Base-by-base conservation (phyloP, 2,797 vertebrate genomes). In the Dermochelys coriacea region DNA sequence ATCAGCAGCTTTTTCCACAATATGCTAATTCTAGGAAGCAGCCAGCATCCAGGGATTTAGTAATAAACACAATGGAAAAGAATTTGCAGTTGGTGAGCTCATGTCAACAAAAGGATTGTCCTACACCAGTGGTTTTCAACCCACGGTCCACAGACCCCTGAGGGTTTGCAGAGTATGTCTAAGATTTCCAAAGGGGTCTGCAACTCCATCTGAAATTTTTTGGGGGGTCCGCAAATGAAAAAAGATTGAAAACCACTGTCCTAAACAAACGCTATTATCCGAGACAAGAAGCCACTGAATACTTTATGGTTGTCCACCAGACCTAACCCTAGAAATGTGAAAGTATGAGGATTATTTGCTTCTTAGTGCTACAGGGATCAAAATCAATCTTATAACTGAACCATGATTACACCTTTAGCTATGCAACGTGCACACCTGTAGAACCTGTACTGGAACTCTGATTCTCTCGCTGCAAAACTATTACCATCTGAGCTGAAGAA, bases 11-110 rank as follows among this genome's bases (percentile, higher is more conserved):
- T 97, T 96, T 90, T 93, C 89, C 68, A 82, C 95, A 95, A 96
- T 96, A 97, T 97, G 96, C 91, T 97, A 96, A 77, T 95, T 95
- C 94, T 88, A 95, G 90, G 80, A 97, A 92, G 95, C 96, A 96
- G 96, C 93, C 95, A 95, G 94, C 95, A 93, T 94, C 91, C 81
- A 96, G 25, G 71, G 80, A 95, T 95, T 93, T 95, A 85, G 88
- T 97, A 89, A 95, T 91, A 95, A 91, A 91, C 93, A 87, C 51
- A 96, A 80, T 5, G 51, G 86, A 47, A 88, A 96, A 97, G 91
- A 82, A 93, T 94, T 97, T 93, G 88, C 88, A 81, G 10, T 55
- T 81, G 29, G 23, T 95, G 92, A 95, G 93, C 95, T 85, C 83
- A 49, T 92, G 88, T 97, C 94, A 93, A 94, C 90, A 95, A 94